Base-by-base conservation (phyloP, 2,797 vertebrate species). In the Takifugu ocellatus region DNA sequence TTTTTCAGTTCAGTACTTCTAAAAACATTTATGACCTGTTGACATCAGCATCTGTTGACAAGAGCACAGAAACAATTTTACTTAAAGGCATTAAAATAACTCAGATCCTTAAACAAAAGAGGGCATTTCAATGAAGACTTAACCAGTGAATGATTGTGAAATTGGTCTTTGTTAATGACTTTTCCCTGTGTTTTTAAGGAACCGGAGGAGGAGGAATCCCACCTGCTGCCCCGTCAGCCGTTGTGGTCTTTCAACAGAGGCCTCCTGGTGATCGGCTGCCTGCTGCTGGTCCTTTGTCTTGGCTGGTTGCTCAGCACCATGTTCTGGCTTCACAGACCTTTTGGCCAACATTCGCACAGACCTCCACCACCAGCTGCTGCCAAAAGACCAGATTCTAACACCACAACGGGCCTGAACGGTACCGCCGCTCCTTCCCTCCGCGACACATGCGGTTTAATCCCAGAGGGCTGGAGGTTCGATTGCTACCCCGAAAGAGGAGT, bases 401-500 rank as follows among this genome's bases (percentile, higher is more conserved):
- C 44, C 12, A 46, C 33, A 50, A 17, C 17, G 5, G 59, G 6
- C 16, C 16, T 15, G 0, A 74, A 75, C 0, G 17, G 53, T 36
- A 46, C 74, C 0, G 7, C 21, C 1, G 0, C 54, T 10, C 0
- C 60, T 8, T 17, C 56, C 2, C 68, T 51, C 5, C 75, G 65
- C 0, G 56, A 87, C 1, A 75, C 83, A 6, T 95, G 93, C 68
- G 54, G 71, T 2, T 29, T 70, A 0, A 80, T 90, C 25, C 83
- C 92, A 0, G 88, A 92, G 60, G 74, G 69, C 5, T 88, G 79
- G 66, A 89, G 94, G 77, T 95, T 95, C 31, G 93, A 96, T 73
- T 96, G 94, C 76, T 95, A 93, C 81, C 94, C 94, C 0, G 94
- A 96, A 72, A 86, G 77, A 59, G 72, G 0, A 0, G 81, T 69